phyloP scores from a whole-genome alignment of 2,797 vertebrate genomes.

The Petrocephalus schoutedeni region DNA sequence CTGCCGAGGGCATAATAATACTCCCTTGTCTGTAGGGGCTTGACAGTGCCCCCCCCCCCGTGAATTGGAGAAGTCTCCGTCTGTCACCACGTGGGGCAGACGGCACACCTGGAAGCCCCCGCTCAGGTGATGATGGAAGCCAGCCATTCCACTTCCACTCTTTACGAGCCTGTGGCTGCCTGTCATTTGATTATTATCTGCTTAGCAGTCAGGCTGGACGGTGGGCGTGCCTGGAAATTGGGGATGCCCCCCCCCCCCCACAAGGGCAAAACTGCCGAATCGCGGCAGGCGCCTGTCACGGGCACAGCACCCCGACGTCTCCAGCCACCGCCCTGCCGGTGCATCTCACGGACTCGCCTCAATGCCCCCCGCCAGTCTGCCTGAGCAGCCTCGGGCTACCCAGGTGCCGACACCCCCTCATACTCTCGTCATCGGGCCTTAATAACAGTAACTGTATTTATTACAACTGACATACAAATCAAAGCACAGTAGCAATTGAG shows the following conservation, averaged over 20 bases:
- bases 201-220: background rate
- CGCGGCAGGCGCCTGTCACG: background rate
- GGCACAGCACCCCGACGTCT: background rate
- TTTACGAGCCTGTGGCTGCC: background rate
- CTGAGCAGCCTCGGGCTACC: background rate
- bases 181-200: background rate
- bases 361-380: background rate
- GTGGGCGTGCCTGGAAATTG: background rate
- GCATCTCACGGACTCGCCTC: background rate
- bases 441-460: background rate
- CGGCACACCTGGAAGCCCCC: background rate
- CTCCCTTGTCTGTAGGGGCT: background rate
- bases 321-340: background rate
- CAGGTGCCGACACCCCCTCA: background rate
- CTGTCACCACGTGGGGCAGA: background rate
- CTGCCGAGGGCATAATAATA: background rate
- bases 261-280: no score
- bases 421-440: background rate
- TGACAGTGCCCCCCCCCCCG: background rate
- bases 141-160: background rate
- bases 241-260: background rate
- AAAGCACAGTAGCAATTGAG: background rate
- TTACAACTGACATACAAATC: background rate
- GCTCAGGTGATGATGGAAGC: conserved; percentile 7
- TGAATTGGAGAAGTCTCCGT: background rate